Conservation (phyloP, 2,797 vertebrate genomes). For the Gorsachius magnificus region DNA sequence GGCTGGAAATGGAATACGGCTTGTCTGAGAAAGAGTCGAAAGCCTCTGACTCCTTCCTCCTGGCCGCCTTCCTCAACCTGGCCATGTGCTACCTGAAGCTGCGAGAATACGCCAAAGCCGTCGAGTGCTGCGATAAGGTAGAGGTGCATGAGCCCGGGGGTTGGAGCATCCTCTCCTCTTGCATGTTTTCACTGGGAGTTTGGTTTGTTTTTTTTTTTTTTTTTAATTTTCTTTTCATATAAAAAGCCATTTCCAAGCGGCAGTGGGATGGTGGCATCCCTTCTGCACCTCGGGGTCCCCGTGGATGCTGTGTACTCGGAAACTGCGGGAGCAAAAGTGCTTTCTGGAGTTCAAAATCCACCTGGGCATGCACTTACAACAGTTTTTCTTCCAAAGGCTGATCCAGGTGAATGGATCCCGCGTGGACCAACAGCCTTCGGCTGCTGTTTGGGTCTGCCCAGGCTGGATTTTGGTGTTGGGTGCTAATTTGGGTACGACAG, state of each 20-base stretch:
- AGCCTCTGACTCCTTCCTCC: slow-evolving; percentile 81
- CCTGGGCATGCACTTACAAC: not conserved
- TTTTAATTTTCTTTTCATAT: fast-evolving
- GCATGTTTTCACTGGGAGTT: not conserved
- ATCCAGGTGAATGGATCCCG: not conserved
- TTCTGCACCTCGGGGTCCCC: not conserved
- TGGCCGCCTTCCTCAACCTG: slow-evolving; percentile 91
- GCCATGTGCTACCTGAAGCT: slow-evolving; percentile 92
- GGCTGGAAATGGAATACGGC: slow-evolving; percentile 93
- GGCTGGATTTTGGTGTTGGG: not conserved
- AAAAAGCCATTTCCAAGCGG: not conserved
- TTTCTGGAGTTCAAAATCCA: not conserved
- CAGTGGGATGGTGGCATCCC: not conserved
- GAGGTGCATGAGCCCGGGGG: fast-evolving
- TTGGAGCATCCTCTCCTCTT: not conserved
- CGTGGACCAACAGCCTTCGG: not conserved
- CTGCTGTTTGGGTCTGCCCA: not conserved
- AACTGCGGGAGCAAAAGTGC: not conserved
- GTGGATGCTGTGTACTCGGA: fast-evolving
- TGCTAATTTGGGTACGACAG: not conserved
- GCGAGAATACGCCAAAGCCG: slow-evolving; percentile 84
- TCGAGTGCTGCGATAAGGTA: slow-evolving; percentile 95
- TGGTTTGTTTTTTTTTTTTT: not conserved
- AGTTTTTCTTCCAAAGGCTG: not conserved
- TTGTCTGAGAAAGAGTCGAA: slow-evolving; percentile 82